Evolutionary conservation across 1,140 invertebrate genomes (phyloP).

Genomic region (Orius insidiosus): DNA sequence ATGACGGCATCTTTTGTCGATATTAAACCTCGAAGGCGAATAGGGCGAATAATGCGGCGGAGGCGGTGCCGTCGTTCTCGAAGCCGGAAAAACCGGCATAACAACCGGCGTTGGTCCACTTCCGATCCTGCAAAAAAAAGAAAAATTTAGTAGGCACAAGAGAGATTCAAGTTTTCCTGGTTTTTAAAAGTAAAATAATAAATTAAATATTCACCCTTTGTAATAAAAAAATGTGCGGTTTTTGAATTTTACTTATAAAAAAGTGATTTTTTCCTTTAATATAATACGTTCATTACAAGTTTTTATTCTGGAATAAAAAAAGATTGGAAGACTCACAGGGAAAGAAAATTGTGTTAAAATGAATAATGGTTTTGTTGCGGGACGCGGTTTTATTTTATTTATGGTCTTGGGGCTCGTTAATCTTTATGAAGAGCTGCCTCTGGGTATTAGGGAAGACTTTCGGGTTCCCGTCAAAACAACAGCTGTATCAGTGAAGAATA

Average conservation of each 20-base stretch:
- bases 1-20: conserved; percentile 80
- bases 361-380: conserved; percentile 3
- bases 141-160: too few species aligned
- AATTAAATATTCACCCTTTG: too few species aligned
- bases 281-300: background rate
- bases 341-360: background rate
- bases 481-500: too few species aligned
- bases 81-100: conserved; percentile 60
- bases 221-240: too few species aligned
- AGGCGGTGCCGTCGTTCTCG: conserved; percentile 45
- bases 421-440: background rate
- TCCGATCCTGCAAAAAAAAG: conserved; percentile 9
- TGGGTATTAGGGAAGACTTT: too few species aligned
- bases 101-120: conserved; percentile 35
- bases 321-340: conserved; percentile 1
- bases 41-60: conserved; percentile 62
- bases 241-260: too few species aligned
- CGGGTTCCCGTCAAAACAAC: too few species aligned
- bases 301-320: background rate
- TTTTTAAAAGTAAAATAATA: too few species aligned
- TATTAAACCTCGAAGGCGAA: conserved; percentile 80
- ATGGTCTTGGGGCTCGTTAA: background rate
- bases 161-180: too few species aligned
- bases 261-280: too few species aligned
- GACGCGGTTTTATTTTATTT: conserved; percentile 2